A percentile compares a stretch with the other conserved stretches of the same genome.
Evolutionary conservation across 2,113 vertebrate genomes (phyloP).

Genomic region (Abramis brama): DNA sequence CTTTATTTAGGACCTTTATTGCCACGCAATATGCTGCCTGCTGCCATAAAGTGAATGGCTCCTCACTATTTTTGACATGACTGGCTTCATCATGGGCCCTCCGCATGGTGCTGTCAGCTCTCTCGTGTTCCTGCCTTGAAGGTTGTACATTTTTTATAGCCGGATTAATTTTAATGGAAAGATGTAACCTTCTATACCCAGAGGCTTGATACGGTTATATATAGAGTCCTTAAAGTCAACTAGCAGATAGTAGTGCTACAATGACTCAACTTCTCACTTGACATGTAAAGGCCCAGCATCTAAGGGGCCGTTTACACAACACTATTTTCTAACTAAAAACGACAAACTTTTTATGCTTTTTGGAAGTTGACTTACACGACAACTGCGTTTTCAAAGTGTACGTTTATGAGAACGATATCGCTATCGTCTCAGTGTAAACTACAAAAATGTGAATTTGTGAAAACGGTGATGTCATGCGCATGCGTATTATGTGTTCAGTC

Average conservation of each 20-base stretch:
- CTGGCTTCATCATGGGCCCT: neutral
- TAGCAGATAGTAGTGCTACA: neutral
- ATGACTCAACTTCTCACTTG: neutral
- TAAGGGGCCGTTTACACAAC: too few species aligned
- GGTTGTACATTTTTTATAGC: slow-evolving; percentile 26
- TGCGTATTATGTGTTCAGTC: too few species aligned
- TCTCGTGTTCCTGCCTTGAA: slow-evolving; percentile 1
- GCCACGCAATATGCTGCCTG: neutral
- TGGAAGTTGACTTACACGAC: too few species aligned
- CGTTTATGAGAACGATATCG: too few species aligned
- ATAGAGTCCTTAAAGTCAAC: slow-evolving; percentile 7
- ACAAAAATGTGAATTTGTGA: too few species aligned
- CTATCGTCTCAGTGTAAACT: too few species aligned
- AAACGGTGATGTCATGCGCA: too few species aligned
- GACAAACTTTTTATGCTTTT: too few species aligned
- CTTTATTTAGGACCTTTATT: slow-evolving; percentile 5
- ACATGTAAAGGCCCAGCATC: neutral
- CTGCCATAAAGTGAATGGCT: neutral
- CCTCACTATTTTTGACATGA: neutral
- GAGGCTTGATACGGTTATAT: slow-evolving; percentile 1
- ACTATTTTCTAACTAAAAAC: too few species aligned
- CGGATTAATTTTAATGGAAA: slow-evolving; percentile 28
- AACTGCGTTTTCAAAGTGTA: too few species aligned
- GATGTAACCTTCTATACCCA: neutral
- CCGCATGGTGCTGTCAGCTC: slow-evolving; percentile 2